phyloP scores from a whole-genome alignment of 2,797 vertebrate genomes.

The Leptoclinus maculatus region DNA sequence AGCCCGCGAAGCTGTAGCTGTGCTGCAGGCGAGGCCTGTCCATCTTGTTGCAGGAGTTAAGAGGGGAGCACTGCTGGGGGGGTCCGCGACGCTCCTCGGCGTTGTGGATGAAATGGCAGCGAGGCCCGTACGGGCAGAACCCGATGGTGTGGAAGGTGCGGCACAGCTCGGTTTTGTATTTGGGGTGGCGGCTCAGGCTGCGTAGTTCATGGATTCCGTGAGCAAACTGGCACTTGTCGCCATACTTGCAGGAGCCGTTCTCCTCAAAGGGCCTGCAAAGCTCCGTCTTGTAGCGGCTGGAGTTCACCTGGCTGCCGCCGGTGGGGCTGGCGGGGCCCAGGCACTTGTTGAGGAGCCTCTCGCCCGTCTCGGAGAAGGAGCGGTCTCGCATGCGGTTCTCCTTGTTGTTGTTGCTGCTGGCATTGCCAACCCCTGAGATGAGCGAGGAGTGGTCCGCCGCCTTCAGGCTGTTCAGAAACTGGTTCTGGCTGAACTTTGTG shows the following conservation, averaged over 20 bases:
- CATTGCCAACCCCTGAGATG: slow-evolving; percentile 84
- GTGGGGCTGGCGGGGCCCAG: slow-evolving; percentile 81
- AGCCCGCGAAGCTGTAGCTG: slow-evolving; percentile 98
- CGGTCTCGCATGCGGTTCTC: slow-evolving; percentile 95
- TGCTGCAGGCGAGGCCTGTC: slow-evolving; percentile 95
- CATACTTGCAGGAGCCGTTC: slow-evolving; percentile 93
- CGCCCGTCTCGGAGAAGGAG: slow-evolving; percentile 96
- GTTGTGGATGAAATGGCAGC: slow-evolving; percentile 96
- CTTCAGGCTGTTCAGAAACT: slow-evolving; percentile 94
- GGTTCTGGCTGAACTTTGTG: slow-evolving; percentile 95
- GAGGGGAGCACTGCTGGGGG: slow-evolving; percentile 78
- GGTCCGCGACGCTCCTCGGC: slow-evolving; percentile 92
- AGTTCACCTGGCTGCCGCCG: slow-evolving; percentile 91
- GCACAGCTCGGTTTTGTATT: slow-evolving; percentile 96
- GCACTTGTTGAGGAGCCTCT: slow-evolving; percentile 91
- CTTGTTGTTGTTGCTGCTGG: slow-evolving; percentile 89
- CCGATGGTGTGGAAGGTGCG: slow-evolving; percentile 98
- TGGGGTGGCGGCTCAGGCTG: slow-evolving; percentile 93
- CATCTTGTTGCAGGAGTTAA: slow-evolving; percentile 82
- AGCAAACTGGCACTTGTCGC: slow-evolving; percentile 95
- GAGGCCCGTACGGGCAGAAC: slow-evolving; percentile 93
- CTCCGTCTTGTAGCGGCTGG: slow-evolving; percentile 96
- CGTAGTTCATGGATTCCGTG: slow-evolving; percentile 94
- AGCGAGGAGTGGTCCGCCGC: slow-evolving; percentile 85
- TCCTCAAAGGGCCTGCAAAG: slow-evolving; percentile 94